Evolutionary conservation across 2,888 invertebrate genomes (phyloP).

Genomic region (Eilema caniola): DNA sequence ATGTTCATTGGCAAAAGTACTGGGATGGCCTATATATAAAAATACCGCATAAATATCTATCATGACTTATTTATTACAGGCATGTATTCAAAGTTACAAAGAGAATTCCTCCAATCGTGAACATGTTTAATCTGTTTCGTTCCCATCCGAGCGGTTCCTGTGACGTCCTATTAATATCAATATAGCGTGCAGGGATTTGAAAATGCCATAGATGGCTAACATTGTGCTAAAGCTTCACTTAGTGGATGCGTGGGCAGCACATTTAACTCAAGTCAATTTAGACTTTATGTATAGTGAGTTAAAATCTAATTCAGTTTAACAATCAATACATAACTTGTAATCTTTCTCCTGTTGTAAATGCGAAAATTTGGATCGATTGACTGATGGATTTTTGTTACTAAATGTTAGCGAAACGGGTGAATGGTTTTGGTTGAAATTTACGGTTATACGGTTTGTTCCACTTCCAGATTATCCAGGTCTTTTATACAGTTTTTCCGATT

Average conservation of each 20-base stretch:
- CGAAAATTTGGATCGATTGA: neutral
- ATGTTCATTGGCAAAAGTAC: slow-evolving; percentile 30
- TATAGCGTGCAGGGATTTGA: slow-evolving; percentile 66
- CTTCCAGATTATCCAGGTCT: no score
- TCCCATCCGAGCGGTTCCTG: slow-evolving; percentile 62
- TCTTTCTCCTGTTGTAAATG: neutral
- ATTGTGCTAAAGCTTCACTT: slow-evolving; percentile 22
- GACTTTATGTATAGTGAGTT: neutral
- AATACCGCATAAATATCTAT: slow-evolving; percentile 23
- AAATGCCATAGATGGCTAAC: slow-evolving; percentile 54
- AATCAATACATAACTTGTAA: neutral
- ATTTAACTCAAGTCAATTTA: neutral
- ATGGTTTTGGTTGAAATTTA: neutral
- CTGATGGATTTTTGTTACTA: neutral
- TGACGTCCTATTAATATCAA: slow-evolving; percentile 79
- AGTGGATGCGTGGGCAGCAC: neutral
- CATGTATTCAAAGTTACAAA: slow-evolving; percentile 68
- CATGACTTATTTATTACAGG: slow-evolving; percentile 67
- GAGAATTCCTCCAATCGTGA: slow-evolving; percentile 71
- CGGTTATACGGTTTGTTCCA: no score
- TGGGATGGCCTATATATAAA: neutral
- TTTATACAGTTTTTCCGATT: no score
- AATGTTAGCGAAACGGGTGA: neutral
- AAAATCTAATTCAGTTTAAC: neutral
- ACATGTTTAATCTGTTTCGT: slow-evolving; percentile 72